A percentile compares a stretch with the other conserved stretches of the same genome.
Evolutionary conservation across 2,113 vertebrate genomes (phyloP).

Genomic region (Bubo blakistoni): DNA sequence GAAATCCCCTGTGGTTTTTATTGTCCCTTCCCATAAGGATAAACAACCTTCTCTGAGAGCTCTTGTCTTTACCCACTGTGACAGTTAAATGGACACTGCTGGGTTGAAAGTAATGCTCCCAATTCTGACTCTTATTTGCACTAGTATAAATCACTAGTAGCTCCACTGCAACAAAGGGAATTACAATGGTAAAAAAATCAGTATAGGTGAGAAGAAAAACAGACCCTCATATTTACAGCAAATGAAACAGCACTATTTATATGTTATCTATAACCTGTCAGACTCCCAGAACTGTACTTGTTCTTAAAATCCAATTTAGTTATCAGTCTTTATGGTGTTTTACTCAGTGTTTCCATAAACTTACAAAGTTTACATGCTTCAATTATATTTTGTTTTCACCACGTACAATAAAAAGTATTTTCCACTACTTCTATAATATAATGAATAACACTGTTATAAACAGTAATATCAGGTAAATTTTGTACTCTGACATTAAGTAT

Average conservation of each 20-base stretch:
- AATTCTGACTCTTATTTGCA: constrained; percentile 31
- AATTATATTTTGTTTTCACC: neutral
- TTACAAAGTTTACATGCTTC: neutral
- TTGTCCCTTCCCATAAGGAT: constrained; percentile 55
- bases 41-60: constrained; percentile 46
- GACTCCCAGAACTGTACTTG: neutral
- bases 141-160: constrained; percentile 37
- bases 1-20: constrained; percentile 57
- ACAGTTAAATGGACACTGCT: constrained; percentile 58
- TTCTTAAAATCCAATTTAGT: neutral
- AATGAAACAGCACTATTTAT: neutral
- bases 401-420: neutral
- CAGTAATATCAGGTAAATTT: neutral
- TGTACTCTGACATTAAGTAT: neutral
- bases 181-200: neutral
- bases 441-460: neutral
- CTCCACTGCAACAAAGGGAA: neutral
- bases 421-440: neutral
- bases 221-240: neutral
- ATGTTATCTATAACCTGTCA: neutral
- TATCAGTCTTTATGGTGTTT: neutral
- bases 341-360: neutral
- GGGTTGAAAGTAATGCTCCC: constrained; percentile 50
- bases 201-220: neutral
- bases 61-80: constrained; percentile 55